These are phyloP conservation scores for Menidia menidia DNA, from an alignment of 2,797 vertebrate genomes.

Conservation along the genomic window DNA sequence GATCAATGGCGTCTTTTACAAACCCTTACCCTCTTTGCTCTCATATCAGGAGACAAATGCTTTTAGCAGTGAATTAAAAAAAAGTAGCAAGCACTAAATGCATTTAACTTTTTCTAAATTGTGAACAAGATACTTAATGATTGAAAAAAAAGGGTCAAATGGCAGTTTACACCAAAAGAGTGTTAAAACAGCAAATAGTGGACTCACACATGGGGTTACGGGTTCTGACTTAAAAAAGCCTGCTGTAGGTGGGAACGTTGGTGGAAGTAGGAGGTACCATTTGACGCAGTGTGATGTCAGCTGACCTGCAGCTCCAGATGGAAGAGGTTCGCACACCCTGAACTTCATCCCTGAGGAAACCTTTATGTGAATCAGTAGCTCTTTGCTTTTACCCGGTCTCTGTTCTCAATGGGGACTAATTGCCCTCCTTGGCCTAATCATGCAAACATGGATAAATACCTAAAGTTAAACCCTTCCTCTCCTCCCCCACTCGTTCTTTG, in stretches of 20 bases:
- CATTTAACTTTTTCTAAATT: not conserved
- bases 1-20: not conserved
- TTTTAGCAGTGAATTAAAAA: too few relatives aligned
- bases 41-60: too few relatives aligned
- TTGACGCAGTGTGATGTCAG: constrained; percentile 40
- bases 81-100: not conserved
- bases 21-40: not conserved
- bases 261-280: constrained; percentile 42
- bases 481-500: constrained; percentile 4
- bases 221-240: too few relatives aligned
- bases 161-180: not conserved
- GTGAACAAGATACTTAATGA: not conserved
- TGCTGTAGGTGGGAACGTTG: constrained; percentile 21
- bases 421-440: constrained; percentile 73
- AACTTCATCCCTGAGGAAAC: constrained; percentile 49
- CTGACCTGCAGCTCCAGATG: constrained; percentile 20
- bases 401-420: constrained; percentile 74
- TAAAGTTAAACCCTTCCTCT: constrained; percentile 49
- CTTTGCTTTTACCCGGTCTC: constrained; percentile 41
- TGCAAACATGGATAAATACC: constrained; percentile 72
- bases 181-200: not conserved
- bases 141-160: not conserved
- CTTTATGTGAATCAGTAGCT: constrained; percentile 60
- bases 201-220: not conserved
- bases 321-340: constrained; percentile 48